Conservation (phyloP, 2,797 vertebrate species). For the Chaetophractus vellerosus region DNA sequence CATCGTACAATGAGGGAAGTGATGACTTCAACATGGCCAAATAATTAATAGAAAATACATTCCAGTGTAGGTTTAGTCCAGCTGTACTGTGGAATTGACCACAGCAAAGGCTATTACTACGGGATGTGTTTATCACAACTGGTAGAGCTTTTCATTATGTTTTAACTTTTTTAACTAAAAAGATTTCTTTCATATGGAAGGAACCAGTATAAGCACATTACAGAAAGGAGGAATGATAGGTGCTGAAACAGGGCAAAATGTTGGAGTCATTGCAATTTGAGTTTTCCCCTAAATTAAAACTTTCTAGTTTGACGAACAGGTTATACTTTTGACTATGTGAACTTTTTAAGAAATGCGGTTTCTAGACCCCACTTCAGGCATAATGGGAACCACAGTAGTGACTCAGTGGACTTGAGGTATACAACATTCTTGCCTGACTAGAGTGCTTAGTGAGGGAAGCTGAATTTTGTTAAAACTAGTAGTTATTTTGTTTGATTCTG, state of each 20-base stretch:
- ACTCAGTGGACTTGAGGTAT: background rate
- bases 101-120: background rate
- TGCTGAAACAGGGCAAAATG: background rate
- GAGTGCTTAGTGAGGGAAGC: background rate
- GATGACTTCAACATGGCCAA: conserved; percentile 46
- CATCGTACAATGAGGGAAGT: conserved; percentile 48
- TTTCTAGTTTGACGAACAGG: conserved; percentile 15
- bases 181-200: conserved; percentile 7
- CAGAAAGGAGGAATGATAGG: conserved; percentile 46
- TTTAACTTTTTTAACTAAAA: conserved; percentile 48
- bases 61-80: background rate
- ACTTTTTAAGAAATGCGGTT: conserved; percentile 41
- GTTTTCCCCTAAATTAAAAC: conserved; percentile 12
- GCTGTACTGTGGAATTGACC: background rate
- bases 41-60: background rate
- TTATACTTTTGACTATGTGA: conserved; percentile 47
- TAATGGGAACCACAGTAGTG: background rate
- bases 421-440: background rate
- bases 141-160: conserved; percentile 24
- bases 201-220: conserved; percentile 22
- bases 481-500: conserved; percentile 48
- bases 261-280: background rate
- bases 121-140: background rate
- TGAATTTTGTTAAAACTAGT: conserved; percentile 46
- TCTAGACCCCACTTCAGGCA: background rate